Conservation (phyloP, 2,888 invertebrate species). For the Dorcus hopei region DNA sequence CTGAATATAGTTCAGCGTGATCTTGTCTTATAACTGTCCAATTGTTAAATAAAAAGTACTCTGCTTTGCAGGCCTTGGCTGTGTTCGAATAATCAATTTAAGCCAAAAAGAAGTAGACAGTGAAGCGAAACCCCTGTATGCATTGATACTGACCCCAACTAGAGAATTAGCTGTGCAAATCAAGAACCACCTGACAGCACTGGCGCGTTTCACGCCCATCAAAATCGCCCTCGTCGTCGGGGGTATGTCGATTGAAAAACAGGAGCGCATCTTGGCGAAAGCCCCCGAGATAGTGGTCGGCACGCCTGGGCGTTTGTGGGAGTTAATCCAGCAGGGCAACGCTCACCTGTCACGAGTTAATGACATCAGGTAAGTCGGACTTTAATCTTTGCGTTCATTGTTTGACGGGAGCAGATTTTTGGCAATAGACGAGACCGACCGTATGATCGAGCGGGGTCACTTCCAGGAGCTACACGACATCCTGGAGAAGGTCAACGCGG, state of each 20-base stretch:
- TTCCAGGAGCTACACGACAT: slow-evolving; percentile 87
- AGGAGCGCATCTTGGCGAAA: slow-evolving; percentile 77
- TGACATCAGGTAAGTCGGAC: slow-evolving; percentile 59
- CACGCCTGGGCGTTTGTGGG: slow-evolving; percentile 97
- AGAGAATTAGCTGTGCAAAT: slow-evolving; percentile 95
- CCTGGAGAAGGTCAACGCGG: slow-evolving; percentile 74
- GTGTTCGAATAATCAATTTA: slow-evolving; percentile 58
- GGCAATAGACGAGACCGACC: slow-evolving; percentile 97
- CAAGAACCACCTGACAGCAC: slow-evolving; percentile 75
- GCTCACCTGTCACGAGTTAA: slow-evolving; percentile 70
- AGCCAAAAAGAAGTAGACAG: slow-evolving; percentile 44
- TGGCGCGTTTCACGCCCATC: slow-evolving; percentile 69
- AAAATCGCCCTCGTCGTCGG: slow-evolving; percentile 85
- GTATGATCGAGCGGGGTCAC: slow-evolving; percentile 96
- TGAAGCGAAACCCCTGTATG: slow-evolving; percentile 63
- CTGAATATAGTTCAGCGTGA: too few species aligned
- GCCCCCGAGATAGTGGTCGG: slow-evolving; percentile 94
- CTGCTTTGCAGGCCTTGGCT: slow-evolving; percentile 59
- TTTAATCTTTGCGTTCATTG: not conserved
- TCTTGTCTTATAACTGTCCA: too few species aligned
- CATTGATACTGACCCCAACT: slow-evolving; percentile 91
- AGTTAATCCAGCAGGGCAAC: slow-evolving; percentile 78
- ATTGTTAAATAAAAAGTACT: too few species aligned
- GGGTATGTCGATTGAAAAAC: slow-evolving; percentile 91
- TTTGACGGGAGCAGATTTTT: slow-evolving; percentile 65